Percentiles rank a stretch among this genome's conserved stretches.
Evolutionary conservation across 2,888 invertebrate genomes (phyloP).

Genomic region (Acrobasis consociella): DNA sequence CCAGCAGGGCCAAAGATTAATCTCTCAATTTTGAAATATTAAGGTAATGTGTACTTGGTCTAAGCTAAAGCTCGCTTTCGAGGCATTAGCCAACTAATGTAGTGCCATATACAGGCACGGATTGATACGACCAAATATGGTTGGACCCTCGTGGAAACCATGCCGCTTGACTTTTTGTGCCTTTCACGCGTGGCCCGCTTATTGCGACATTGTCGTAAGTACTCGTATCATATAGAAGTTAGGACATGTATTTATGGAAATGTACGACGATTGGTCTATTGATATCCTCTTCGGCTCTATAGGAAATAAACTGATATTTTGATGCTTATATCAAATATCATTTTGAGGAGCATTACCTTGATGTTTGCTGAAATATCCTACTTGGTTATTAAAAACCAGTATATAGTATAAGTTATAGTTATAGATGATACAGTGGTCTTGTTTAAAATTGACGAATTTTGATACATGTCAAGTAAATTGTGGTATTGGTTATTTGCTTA

Average conservation of each 20-base stretch:
- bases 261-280: background rate
- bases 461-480: no score
- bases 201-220: constrained; percentile 48
- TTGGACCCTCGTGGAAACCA: constrained; percentile 62
- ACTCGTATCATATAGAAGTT: constrained; percentile 9
- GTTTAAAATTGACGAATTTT: no score
- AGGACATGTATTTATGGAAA: background rate
- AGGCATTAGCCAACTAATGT: constrained; percentile 39
- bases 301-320: no score
- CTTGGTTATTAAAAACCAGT: no score
- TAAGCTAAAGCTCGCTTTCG: constrained; percentile 25
- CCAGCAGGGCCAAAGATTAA: no score
- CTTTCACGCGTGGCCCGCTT: constrained; percentile 44
- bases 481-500: no score
- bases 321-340: no score
- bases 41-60: background rate
- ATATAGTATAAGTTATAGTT: no score
- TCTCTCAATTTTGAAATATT: background rate
- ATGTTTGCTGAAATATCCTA: no score
- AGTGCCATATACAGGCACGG: constrained; percentile 49
- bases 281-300: background rate
- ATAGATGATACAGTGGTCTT: no score
- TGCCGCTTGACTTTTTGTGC: constrained; percentile 56
- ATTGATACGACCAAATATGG: constrained; percentile 61
- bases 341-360: no score